Percentiles rank a stretch among this genome's conserved stretches.
Evolutionary conservation across 2,888 invertebrate species (phyloP).

Genomic region (Norana najaformis): DNA sequence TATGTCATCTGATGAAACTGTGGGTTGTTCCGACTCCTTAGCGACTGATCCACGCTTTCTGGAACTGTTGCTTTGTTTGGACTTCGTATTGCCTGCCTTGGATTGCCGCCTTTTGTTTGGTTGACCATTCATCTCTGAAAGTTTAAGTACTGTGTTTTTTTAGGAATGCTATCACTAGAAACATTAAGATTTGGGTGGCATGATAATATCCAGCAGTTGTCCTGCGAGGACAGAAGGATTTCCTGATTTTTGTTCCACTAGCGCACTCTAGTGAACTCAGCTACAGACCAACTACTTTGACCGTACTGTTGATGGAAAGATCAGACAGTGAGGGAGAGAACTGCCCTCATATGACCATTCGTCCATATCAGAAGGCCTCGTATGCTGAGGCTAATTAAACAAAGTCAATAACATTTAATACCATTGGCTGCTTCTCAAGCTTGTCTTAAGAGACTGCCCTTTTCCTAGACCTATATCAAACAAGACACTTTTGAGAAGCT

Average conservation of each 20-base stretch:
- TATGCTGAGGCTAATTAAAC: background rate
- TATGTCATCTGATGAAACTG: background rate
- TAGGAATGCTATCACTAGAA: conserved; percentile 3
- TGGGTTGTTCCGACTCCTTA: background rate
- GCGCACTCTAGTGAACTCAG: too few relatives aligned
- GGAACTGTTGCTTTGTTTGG: background rate
- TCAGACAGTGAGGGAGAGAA: background rate
- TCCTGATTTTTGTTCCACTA: background rate
- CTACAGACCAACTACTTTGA: too few relatives aligned
- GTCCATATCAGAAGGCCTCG: too few relatives aligned
- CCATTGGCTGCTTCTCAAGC: background rate
- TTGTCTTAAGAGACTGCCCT: background rate
- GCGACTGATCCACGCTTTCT: background rate
- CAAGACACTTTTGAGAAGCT: too few relatives aligned
- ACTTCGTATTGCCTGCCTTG: background rate
- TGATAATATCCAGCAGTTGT: background rate
- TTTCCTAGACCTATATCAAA: too few relatives aligned
- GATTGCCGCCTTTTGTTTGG: background rate
- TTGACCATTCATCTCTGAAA: background rate
- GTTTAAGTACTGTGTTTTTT: background rate
- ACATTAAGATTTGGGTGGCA: background rate
- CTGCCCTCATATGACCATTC: too few relatives aligned
- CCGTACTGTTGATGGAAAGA: too few relatives aligned
- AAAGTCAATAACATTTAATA: background rate
- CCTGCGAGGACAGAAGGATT: background rate